Evolutionary conservation across 1,140 invertebrate species (phyloP).

Genomic region (Vollenhovia emeryi): DNA sequence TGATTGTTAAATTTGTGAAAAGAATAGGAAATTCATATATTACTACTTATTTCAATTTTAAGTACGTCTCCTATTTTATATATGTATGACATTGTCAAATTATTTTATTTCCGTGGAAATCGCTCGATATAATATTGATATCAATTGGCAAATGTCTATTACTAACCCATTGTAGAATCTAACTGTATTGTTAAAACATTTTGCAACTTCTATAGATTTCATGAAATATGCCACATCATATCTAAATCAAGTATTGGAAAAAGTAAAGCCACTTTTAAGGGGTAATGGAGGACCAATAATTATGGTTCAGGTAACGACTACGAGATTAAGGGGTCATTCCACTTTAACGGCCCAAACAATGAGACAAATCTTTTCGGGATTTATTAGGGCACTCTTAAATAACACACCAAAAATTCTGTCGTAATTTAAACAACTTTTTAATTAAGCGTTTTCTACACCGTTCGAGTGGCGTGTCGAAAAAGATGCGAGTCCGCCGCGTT

Average conservation of each 20-base stretch:
- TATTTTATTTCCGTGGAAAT: background rate
- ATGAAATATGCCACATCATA: constrained; percentile 70
- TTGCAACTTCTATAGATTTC: constrained; percentile 60
- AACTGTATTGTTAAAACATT: background rate
- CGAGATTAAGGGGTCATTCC: background rate
- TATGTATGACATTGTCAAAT: background rate
- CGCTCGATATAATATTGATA: background rate
- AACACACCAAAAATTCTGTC: too few relatives aligned
- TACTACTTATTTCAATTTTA: background rate
- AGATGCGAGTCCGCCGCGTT: too few relatives aligned
- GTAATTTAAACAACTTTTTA: too few relatives aligned
- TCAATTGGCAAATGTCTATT: background rate
- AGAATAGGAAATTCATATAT: background rate
- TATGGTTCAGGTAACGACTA: constrained; percentile 75
- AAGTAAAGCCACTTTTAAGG: constrained; percentile 80
- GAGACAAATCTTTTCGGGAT: too few relatives aligned
- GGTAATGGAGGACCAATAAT: constrained; percentile 78
- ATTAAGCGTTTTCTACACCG: too few relatives aligned
- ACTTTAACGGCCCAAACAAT: too few relatives aligned
- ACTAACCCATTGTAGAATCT: background rate
- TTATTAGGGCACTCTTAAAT: too few relatives aligned
- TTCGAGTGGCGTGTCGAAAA: too few relatives aligned
- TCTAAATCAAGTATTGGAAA: constrained; percentile 83
- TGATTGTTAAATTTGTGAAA: background rate
- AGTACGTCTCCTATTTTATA: background rate